Percentiles rank a stretch among this genome's conserved stretches.
These are phyloP conservation scores for Polypterus senegalus DNA, from an alignment of 2,113 vertebrate genomes.

Conservation along the genomic window DNA sequence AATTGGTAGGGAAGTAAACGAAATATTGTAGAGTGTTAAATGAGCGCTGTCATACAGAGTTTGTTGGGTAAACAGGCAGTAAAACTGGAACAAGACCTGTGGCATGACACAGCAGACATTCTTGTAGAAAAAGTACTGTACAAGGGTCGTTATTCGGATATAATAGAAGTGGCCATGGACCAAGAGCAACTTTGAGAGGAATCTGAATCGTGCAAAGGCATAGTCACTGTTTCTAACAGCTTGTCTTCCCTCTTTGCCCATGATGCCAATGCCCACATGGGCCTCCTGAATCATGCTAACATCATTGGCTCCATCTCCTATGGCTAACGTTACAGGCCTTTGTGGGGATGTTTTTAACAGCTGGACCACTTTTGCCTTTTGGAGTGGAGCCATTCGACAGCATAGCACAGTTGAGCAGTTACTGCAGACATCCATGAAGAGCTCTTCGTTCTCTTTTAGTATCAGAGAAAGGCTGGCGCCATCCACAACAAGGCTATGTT, in stretches of 20 bases:
- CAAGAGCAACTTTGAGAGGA: slow-evolving; percentile 66
- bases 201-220: slow-evolving; percentile 62
- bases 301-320: slow-evolving; percentile 62
- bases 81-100: slow-evolving; percentile 74
- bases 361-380: slow-evolving; percentile 71
- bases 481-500: slow-evolving; percentile 64
- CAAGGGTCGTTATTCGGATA: slow-evolving; percentile 59
- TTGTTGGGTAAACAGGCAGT: slow-evolving; percentile 31
- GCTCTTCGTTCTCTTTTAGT: slow-evolving; percentile 55
- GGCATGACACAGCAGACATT: slow-evolving; percentile 73
- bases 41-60: no score
- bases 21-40: no score
- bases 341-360: slow-evolving; percentile 61
- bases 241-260: slow-evolving; percentile 64
- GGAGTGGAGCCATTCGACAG: slow-evolving; percentile 65
- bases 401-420: slow-evolving; percentile 63
- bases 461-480: slow-evolving; percentile 57
- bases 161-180: slow-evolving; percentile 67
- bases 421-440: slow-evolving; percentile 60
- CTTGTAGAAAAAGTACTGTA: slow-evolving; percentile 59
- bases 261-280: slow-evolving; percentile 62
- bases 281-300: slow-evolving; percentile 72
- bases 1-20: no score
- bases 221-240: slow-evolving; percentile 68
- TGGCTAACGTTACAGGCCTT: slow-evolving; percentile 57